Percentiles rank a stretch among this genome's conserved stretches.
Evolutionary conservation across 2,113 vertebrate genomes (phyloP).

Genomic region (Plectropomus leopardus): DNA sequence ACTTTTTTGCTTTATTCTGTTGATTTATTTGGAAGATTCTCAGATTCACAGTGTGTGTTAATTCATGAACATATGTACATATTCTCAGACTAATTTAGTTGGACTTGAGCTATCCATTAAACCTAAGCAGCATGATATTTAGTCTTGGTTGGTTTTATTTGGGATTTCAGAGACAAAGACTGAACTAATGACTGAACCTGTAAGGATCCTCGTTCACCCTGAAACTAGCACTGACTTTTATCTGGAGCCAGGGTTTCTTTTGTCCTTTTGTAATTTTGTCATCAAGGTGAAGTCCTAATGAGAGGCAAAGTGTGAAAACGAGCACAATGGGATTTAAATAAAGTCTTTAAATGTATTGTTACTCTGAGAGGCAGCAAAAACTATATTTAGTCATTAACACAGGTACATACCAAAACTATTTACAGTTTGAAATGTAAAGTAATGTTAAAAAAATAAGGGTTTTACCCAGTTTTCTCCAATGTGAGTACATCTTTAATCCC

Average conservation of each 20-base stretch:
- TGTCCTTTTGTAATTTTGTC: constrained; percentile 14
- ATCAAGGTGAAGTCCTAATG: not conserved
- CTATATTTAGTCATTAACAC: not conserved
- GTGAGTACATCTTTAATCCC: no score
- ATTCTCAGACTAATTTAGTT: no score
- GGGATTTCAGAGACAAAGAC: not conserved
- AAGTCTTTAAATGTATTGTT: not conserved
- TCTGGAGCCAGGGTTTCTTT: not conserved
- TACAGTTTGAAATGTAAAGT: no score
- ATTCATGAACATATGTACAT: no score
- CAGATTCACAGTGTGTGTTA: no score
- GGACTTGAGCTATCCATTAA: no score
- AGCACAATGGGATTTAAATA: not conserved
- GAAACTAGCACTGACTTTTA: not conserved
- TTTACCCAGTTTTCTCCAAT: no score
- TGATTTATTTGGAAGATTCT: no score
- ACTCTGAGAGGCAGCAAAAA: not conserved
- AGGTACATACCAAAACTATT: no score
- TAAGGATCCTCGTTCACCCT: not conserved
- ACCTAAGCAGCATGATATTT: no score
- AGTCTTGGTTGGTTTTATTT: not conserved
- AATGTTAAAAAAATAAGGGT: no score
- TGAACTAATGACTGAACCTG: not conserved
- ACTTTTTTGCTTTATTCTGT: no score
- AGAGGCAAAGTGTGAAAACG: not conserved